Conservation (phyloP, 2,113 vertebrate species). For the Pica pica region DNA sequence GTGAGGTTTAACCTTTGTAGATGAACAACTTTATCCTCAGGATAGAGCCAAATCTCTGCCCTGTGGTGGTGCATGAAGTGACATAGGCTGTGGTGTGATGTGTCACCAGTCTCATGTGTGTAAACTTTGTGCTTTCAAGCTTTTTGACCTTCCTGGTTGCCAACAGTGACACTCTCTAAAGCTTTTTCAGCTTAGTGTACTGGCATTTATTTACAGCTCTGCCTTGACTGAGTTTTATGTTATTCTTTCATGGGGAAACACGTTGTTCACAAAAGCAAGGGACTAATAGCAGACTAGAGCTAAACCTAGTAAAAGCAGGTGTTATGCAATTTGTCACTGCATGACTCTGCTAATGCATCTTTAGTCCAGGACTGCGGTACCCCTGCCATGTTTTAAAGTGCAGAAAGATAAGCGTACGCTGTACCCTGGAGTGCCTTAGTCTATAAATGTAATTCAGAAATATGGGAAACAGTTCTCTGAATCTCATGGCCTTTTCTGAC, state of each 20-base stretch:
- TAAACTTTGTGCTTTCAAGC: not conserved
- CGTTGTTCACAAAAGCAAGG: not conserved
- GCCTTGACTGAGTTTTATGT: not conserved
- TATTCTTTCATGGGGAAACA: not conserved
- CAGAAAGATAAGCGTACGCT: not conserved
- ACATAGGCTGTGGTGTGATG: not conserved
- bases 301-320: slow-evolving; percentile 27
- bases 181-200: not conserved
- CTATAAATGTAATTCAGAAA: slow-evolving; percentile 45
- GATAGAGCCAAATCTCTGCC: not conserved
- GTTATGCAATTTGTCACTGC: not conserved
- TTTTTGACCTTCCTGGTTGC: not conserved
- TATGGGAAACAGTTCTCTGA: not conserved
- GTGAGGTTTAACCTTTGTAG: not conserved
- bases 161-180: not conserved
- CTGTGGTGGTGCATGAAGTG: accelerated
- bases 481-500: slow-evolving; percentile 17
- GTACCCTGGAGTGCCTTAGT: slow-evolving; percentile 1
- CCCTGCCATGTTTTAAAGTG: slow-evolving; percentile 44
- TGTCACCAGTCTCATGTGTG: accelerated
- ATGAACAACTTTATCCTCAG: not conserved
- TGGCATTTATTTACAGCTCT: not conserved
- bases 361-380: not conserved
- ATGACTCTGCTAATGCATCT: slow-evolving; percentile 39
- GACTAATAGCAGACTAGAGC: slow-evolving; percentile 17